These are phyloP conservation scores for Pocillopora meandrina DNA, from an alignment of 92 coral and sea anemone genomes.

Conservation along the genomic window DNA sequence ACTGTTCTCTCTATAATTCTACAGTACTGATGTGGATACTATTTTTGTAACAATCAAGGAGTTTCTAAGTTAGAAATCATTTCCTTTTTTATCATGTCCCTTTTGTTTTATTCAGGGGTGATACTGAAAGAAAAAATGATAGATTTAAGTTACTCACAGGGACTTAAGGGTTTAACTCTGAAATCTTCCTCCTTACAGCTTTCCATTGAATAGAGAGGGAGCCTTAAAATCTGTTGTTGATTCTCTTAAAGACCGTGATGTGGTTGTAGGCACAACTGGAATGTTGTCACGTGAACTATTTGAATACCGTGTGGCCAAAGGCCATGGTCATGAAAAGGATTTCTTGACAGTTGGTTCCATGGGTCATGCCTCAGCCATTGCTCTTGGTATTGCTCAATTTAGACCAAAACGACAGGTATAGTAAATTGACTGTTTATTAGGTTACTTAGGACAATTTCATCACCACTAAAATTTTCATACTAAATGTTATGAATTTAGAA, in stretches of 20 bases:
- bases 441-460: too few relatives aligned
- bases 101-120: too few relatives aligned
- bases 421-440: not conserved
- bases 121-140: too few relatives aligned
- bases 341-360: slow-evolving; percentile 95
- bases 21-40: too few relatives aligned
- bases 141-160: too few relatives aligned
- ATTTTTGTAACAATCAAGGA: too few relatives aligned
- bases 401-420: slow-evolving; percentile 93
- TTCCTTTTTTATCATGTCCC: too few relatives aligned
- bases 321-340: slow-evolving; percentile 98
- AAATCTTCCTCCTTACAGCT: slow-evolving; percentile 41
- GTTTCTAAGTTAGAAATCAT: too few relatives aligned
- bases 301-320: slow-evolving; percentile 89
- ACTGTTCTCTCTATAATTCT: too few relatives aligned
- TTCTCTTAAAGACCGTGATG: slow-evolving; percentile 85
- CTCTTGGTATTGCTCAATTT: slow-evolving; percentile 94
- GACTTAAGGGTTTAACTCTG: not conserved
- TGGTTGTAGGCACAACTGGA: slow-evolving; percentile 97
- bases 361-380: slow-evolving; percentile 98
- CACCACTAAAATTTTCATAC: too few relatives aligned
- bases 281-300: slow-evolving; percentile 99
- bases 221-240: slow-evolving; percentile 79
- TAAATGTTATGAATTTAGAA: too few relatives aligned
- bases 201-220: slow-evolving; percentile 90